Evolutionary conservation across 2,888 invertebrate genomes (phyloP).

Genomic region (Diarsia rubi): DNA sequence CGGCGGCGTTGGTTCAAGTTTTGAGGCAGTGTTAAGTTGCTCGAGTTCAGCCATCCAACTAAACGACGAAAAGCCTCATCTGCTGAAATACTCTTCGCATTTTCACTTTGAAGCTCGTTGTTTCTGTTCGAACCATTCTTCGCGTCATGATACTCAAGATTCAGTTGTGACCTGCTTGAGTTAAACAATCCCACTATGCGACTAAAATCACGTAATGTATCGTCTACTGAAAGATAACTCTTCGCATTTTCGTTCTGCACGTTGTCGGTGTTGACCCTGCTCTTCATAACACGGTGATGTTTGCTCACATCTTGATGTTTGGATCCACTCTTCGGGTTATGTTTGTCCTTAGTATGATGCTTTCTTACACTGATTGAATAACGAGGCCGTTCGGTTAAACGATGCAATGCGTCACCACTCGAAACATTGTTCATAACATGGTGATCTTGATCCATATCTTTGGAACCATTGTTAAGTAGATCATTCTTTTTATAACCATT

Average conservation of each 20-base stretch:
- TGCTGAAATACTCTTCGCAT: background rate
- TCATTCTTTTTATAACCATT: no score
- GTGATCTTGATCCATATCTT: background rate
- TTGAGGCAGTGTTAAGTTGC: background rate
- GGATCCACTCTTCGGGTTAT: background rate
- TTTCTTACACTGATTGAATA: background rate
- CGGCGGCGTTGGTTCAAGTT: background rate
- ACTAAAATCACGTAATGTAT: background rate
- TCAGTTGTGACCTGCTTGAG: background rate
- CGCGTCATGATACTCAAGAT: background rate
- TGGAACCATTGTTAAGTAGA: no score
- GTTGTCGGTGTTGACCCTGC: background rate
- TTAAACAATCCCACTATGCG: background rate
- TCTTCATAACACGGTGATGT: background rate
- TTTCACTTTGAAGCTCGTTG: background rate
- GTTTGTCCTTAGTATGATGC: background rate
- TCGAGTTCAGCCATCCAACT: background rate
- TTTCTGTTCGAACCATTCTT: background rate
- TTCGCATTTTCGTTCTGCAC: background rate
- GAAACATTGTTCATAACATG: background rate
- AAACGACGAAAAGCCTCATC: background rate
- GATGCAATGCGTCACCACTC: background rate
- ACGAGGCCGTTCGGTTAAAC: background rate
- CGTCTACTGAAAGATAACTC: background rate
- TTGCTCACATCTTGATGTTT: background rate